Base-by-base conservation (phyloP, 2,888 invertebrate genomes). In the Caenorhabditis doughertyi region DNA sequence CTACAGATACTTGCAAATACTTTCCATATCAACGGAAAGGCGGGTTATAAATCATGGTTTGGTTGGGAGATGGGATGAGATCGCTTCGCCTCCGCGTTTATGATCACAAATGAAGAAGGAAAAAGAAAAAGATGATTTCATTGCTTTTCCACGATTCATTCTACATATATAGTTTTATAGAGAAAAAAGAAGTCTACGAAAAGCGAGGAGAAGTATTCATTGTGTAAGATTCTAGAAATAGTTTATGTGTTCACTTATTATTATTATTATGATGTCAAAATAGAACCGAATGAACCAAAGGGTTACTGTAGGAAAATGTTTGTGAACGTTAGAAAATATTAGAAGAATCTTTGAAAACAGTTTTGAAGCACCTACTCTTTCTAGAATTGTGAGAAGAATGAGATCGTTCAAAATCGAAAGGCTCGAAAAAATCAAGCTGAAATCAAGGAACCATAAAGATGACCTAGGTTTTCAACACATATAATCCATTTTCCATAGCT, bases 41-140 rank as follows among this genome's bases (percentile, higher is more conserved):
- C 5, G 7, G 44, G 44, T 47, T 47, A 47, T 47, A 47, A 47
- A 47, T 47, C 18, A 47, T 47, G 44, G 44, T 47, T 47, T 47
- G 44, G 39, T 39, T 39, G 39, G 39, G 39, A 39, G 9, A 9
- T 13, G 39, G 44, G 35, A 35, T 35, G 35, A 35, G 35, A 35
- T 35, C 44, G 11, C 44, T 3, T 18, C 4, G n/a, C n/a, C 7
- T 3, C 39, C 13, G n/a, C n/a, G 56, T 56, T 29, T 32, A 23
- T 53, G 25, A 25, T 53, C 56, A 18, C 18, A 29, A 56, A 32
- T 29, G 55, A 51, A 7, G 7, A 4, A 16, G 47, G 47, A 47
- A 3, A 51, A 51, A 7, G 7, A 4, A 16, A 16, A 16, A 47
- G 13, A 51, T 51, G 29, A 56, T 18, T 56, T 27, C 16, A 27